These are phyloP conservation scores for Lophius americanus DNA, from an alignment of 2,797 vertebrate species.

Conservation along the genomic window DNA sequence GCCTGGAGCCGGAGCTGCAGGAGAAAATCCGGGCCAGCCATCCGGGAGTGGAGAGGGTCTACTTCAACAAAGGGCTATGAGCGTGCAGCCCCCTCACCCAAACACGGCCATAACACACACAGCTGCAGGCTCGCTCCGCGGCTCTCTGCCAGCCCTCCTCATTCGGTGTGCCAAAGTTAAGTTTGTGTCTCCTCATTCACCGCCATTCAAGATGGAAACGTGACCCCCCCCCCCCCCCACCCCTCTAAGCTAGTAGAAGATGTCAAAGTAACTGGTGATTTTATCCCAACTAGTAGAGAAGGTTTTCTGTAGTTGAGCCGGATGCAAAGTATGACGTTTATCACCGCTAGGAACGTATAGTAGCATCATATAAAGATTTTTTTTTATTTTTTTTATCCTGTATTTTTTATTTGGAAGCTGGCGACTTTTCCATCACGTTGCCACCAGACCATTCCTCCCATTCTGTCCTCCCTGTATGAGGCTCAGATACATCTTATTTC, in stretches of 20 bases:
- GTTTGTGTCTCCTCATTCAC: slow-evolving; percentile 67
- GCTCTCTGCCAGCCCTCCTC: slow-evolving; percentile 64
- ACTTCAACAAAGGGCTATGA: slow-evolving; percentile 99
- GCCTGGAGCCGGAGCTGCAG: slow-evolving; percentile 92
- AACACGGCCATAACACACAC: slow-evolving; percentile 64
- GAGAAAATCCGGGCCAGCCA: slow-evolving; percentile 86
- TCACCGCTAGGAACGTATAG: slow-evolving; percentile 29
- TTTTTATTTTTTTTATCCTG: slow-evolving; percentile 34
- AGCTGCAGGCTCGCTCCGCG: slow-evolving; percentile 52
- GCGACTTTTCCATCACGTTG: slow-evolving; percentile 45
- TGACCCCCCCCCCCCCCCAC: slow-evolving; percentile 36
- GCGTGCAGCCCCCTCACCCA: slow-evolving; percentile 48
- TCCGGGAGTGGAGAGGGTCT: slow-evolving; percentile 89
- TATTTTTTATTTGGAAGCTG: slow-evolving; percentile 36
- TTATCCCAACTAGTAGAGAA: slow-evolving; percentile 51
- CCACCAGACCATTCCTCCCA: slow-evolving; percentile 47
- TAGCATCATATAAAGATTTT: slow-evolving; percentile 20
- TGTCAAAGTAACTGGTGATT: slow-evolving; percentile 59
- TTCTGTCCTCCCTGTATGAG: slow-evolving; percentile 31
- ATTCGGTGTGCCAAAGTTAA: slow-evolving; percentile 84
- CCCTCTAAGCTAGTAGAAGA: slow-evolving; percentile 40
- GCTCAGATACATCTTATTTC: slow-evolving; percentile 22
- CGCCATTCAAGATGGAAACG: slow-evolving; percentile 43
- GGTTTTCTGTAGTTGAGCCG: slow-evolving; percentile 36
- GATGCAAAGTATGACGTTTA: slow-evolving; percentile 45